A percentile compares a stretch with the other conserved stretches of the same genome.
Evolutionary conservation across 2,113 vertebrate species (phyloP).

Genomic region (Xenus cinereus): DNA sequence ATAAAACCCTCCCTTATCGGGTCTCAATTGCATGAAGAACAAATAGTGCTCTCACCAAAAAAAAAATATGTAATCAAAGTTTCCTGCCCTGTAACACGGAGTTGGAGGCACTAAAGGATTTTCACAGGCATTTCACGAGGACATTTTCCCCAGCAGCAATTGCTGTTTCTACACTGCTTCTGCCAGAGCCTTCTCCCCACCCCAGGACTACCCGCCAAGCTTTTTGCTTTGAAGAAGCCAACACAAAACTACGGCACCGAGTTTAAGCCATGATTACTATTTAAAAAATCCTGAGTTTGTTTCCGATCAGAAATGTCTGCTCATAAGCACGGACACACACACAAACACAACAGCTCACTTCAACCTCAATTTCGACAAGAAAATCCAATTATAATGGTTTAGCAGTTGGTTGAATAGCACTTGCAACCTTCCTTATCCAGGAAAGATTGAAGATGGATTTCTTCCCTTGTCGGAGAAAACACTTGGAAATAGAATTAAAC

Average conservation of each 20-base stretch:
- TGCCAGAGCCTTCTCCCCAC: neutral
- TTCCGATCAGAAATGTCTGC: neutral
- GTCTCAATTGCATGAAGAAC: neutral
- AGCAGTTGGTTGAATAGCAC: neutral
- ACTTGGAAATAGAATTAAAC: neutral
- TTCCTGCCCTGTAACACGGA: rapidly evolving
- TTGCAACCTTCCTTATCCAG: neutral
- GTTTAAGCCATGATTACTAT: rapidly evolving
- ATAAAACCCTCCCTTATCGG: neutral
- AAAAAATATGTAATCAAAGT: neutral
- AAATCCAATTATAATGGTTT: neutral
- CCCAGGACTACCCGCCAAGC: rapidly evolving
- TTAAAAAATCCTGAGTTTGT: neutral
- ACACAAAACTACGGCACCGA: neutral
- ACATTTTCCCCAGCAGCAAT: neutral
- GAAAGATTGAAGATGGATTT: neutral
- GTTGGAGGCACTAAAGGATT: neutral
- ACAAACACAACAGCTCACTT: neutral
- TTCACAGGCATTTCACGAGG: neutral
- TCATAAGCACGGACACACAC: neutral
- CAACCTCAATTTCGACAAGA: neutral
- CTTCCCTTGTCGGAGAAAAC: neutral
- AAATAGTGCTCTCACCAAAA: rapidly evolving
- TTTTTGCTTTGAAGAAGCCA: neutral
- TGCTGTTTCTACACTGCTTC: neutral